These are phyloP conservation scores for Nomada ferruginata DNA, from an alignment of 2,888 invertebrate genomes.

Conservation along the genomic window DNA sequence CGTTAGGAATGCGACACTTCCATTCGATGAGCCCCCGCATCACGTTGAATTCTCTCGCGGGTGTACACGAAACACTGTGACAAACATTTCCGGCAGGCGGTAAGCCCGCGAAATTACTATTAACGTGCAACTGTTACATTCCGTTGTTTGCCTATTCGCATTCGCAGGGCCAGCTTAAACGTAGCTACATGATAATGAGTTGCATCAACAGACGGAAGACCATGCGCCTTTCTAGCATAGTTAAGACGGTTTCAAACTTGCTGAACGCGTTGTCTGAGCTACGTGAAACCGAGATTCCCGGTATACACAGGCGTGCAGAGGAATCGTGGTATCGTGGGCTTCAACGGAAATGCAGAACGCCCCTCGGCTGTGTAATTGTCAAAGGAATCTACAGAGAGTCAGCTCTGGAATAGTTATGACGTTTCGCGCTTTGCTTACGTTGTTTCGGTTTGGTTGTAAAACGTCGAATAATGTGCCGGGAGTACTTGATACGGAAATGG, in stretches of 20 bases:
- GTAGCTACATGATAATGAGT: conserved; percentile 35
- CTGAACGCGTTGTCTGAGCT: conserved; percentile 18
- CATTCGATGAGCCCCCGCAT: not conserved
- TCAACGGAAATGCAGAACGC: not conserved
- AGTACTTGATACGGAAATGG: not conserved
- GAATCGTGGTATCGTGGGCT: not conserved
- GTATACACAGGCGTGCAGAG: not conserved
- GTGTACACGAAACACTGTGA: not conserved
- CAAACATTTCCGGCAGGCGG: conserved; percentile 24
- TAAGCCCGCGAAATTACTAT: conserved; percentile 29
- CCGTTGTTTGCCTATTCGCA: not conserved
- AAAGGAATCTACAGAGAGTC: not conserved
- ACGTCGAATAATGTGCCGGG: not conserved
- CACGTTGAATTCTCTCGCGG: not conserved
- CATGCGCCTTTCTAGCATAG: conserved; percentile 23
- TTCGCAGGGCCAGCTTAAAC: not conserved
- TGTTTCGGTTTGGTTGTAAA: not conserved
- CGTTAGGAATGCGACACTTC: not conserved
- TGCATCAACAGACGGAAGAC: conserved; percentile 13
- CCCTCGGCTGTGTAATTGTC: not conserved
- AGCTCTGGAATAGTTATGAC: not conserved
- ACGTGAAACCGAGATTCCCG: conserved; percentile 4
- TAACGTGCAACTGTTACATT: conserved; percentile 23
- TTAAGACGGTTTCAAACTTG: conserved; percentile 50
- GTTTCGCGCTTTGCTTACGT: not conserved